phyloP scores from a whole-genome alignment of 2,888 invertebrate species.

The Baccha elongata region DNA sequence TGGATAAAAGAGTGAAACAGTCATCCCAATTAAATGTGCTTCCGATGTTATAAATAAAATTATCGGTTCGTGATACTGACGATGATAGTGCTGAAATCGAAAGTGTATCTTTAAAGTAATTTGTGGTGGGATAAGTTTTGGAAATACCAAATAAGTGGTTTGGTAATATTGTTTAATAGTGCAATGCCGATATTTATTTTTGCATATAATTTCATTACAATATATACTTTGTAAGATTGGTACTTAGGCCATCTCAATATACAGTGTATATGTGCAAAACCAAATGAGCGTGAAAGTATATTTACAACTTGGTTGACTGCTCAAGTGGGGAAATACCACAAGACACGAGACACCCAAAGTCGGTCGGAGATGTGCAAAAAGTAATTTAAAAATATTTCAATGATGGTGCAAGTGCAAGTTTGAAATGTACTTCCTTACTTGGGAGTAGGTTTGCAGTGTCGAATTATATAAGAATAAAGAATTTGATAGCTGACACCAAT shows the following conservation, averaged over 20 bases:
- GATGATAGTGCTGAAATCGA: neutral
- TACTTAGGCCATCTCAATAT: neutral
- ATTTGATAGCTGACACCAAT: too few relatives aligned
- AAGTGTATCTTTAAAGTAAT: slow-evolving; percentile 26
- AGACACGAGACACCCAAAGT: neutral
- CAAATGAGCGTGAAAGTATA: slow-evolving; percentile 63
- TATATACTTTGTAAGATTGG: neutral
- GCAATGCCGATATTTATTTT: slow-evolving; percentile 34
- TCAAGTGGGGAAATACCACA: slow-evolving; percentile 16
- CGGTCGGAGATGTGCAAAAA: neutral
- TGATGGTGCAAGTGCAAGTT: neutral
- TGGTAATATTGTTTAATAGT: slow-evolving; percentile 35
- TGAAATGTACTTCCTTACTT: neutral
- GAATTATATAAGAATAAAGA: too few relatives aligned
- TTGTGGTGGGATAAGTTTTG: slow-evolving; percentile 61
- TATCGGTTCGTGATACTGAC: too few relatives aligned
- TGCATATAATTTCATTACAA: slow-evolving; percentile 6
- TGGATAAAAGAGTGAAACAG: slow-evolving; percentile 37
- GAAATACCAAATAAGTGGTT: slow-evolving; percentile 32
- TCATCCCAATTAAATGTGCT: neutral
- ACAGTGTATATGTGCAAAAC: neutral
- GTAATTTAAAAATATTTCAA: neutral
- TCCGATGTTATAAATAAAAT: too few relatives aligned
- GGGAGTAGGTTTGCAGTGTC: neutral
- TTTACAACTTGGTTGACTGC: slow-evolving; percentile 41